Base-by-base conservation (phyloP, 2,888 invertebrate species). In the Callosobruchus maculatus region DNA sequence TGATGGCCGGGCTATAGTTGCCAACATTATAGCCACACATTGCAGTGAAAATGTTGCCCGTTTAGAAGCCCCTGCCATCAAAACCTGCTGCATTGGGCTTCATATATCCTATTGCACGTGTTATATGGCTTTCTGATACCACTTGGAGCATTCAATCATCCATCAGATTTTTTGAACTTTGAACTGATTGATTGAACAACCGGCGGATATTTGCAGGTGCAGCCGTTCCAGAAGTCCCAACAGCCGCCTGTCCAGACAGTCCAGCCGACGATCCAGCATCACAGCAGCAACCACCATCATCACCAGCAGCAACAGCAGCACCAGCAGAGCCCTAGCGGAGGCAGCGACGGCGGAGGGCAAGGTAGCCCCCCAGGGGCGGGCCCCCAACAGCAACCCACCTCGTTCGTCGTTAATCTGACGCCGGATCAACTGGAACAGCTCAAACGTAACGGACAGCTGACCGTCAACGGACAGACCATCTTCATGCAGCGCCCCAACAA, bases 401-500 rank as follows among this genome's bases (percentile, higher is more conserved):
- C 86, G 0, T 87, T 86, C 74, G 86, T 87, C n/a, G 87, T 87
- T 7, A 88, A 87, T 79, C 79, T 88, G 72, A 87, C 87, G 7
- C 86, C 87, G 0, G 88, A 88, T 26, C 88, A 88, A 75, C 76
- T 88, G 72, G 88, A 88, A 75, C 86, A 86, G 75, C 79, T 88
- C 74, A 87, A 87, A 78, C 78, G 87, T 1, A 87, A 87, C 73
- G 87, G 87, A 20, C 87, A 87, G 76, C 77, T 88, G 69, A 87
- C 87, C 0, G 86, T 88, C 0, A 88, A 88, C 74, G 88, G 88
- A 13, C 88, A 87, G 76, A 87, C 87, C 0, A 87, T 87, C 20
- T 87, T 86, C 74, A 87, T 87, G 87, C 87, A 87, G 76, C 80
- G 87, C 30, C 83, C 85, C 21, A 85, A 83, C 76, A 82, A 81